Percentiles rank a stretch among this genome's conserved stretches.
Conservation (phyloP, 2,888 invertebrate species). For the Dryobota labecula region DNA sequence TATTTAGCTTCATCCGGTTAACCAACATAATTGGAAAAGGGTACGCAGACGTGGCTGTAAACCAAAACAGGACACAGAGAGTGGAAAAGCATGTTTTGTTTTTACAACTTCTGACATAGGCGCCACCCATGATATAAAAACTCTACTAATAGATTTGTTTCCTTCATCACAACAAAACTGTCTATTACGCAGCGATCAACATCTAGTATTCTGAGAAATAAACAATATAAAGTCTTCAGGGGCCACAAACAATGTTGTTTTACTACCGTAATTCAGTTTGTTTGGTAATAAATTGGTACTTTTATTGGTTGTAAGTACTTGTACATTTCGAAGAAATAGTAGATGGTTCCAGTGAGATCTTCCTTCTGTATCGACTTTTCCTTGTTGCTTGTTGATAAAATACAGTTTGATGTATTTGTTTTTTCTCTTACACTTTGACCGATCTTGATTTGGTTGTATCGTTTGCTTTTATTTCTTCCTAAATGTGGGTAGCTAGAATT, state of each 20-base stretch:
- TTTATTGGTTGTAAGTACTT: slow-evolving; percentile 36
- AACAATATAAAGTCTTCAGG: slow-evolving; percentile 25
- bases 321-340: slow-evolving; percentile 31
- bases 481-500: not conserved
- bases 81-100: not conserved
- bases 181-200: slow-evolving; percentile 9
- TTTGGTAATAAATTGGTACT: slow-evolving; percentile 39
- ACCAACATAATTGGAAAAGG: not conserved
- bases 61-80: no score
- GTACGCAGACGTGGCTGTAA: not conserved
- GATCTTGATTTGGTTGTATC: slow-evolving; percentile 17
- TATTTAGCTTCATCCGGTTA: not conserved
- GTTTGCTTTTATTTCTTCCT: slow-evolving; percentile 12
- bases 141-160: not conserved
- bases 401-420: slow-evolving; percentile 26
- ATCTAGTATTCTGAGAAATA: slow-evolving; percentile 32
- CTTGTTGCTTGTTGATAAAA: slow-evolving; percentile 25
- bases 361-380: slow-evolving; percentile 31
- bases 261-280: slow-evolving; percentile 41
- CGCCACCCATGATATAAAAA: not conserved
- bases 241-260: slow-evolving; percentile 32
- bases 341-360: slow-evolving; percentile 7
- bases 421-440: slow-evolving; percentile 1
- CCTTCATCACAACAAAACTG: slow-evolving; percentile 6
- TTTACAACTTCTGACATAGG: not conserved